Evolutionary conservation across 2,888 invertebrate species (phyloP).

Genomic region (Synergus gifuensis): DNA sequence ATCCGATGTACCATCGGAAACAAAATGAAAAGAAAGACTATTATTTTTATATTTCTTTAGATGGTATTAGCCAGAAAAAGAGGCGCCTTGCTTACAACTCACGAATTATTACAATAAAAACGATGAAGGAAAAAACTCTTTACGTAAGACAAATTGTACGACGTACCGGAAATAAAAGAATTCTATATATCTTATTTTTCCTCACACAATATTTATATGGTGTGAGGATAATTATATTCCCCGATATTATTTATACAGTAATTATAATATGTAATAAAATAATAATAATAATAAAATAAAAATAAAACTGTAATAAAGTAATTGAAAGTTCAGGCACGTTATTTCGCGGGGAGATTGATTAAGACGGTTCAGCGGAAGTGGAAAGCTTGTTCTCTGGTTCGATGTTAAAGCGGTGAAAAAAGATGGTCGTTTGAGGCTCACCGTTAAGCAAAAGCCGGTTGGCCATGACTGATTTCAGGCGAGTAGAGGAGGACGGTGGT

Average conservation of each 20-base stretch:
- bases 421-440: constrained; percentile 65
- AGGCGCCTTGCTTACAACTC: not conserved
- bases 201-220: not conserved
- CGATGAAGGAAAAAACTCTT: not conserved
- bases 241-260: no score
- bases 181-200: not conserved
- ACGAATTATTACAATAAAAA: constrained; percentile 13
- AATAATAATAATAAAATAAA: no score
- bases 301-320: not conserved
- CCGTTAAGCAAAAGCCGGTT: constrained; percentile 70
- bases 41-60: not conserved
- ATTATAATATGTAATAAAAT: no score
- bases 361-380: not conserved
- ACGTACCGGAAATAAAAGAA: not conserved
- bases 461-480: constrained; percentile 66
- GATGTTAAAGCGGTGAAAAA: constrained; percentile 49
- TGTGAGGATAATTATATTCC: no score
- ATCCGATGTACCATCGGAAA: constrained; percentile 1
- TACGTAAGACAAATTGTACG: not conserved
- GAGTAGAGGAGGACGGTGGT: constrained; percentile 65
- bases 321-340: not conserved
- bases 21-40: constrained; percentile 3
- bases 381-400: constrained; percentile 44
- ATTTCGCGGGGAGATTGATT: not conserved
- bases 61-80: constrained; percentile 2